Base-by-base conservation (phyloP, 1,140 invertebrate genomes). In the Drosophila sp. region DNA sequence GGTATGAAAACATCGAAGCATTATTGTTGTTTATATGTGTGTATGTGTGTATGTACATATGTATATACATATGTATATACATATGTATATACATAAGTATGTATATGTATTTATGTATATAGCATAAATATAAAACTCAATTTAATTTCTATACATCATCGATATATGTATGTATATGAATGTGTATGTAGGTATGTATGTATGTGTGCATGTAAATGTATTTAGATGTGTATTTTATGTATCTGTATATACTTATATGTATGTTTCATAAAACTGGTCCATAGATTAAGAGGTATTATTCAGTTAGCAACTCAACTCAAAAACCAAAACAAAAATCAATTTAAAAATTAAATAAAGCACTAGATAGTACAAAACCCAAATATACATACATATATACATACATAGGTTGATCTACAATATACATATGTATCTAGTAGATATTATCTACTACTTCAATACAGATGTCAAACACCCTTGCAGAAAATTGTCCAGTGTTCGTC, bases 231-330 rank as follows among this genome's bases (percentile, higher is more conserved):
- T 80, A 23, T 25, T 47, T 47, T 50, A 44, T 75, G 60, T 69
- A 67, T 62, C 68, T 75, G 63, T 79, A 80, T 80, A 57, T 66
- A 32, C 17, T 17, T 70, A 66, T 55, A 64, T 70, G 64, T 83
- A 66, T 57, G 69, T 69, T 67, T 82, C 58, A 77, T 70, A 76
- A 68, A 86, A 83, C 72, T 86, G 83, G 83, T 86, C 83, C 83
- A 86, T 86, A 87, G 83, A 86, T 83, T 79, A 83, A 83, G 83
- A 86, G 83, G 83, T 86, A 86, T 87, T 86, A 80, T 71, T 74
- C 66, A 76, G 75, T 76, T 76, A 44, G 72, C 73, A 76, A 76
- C 76, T 76, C 25, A 66, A 78, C 10, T 40, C 17, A 25, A 27
- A 57, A 41, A 50, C 35, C 27, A 27, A 64, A 11, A 58, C 23